Evolutionary conservation across 2,797 vertebrate genomes (phyloP).

Genomic region (Lerista edwardsae): DNA sequence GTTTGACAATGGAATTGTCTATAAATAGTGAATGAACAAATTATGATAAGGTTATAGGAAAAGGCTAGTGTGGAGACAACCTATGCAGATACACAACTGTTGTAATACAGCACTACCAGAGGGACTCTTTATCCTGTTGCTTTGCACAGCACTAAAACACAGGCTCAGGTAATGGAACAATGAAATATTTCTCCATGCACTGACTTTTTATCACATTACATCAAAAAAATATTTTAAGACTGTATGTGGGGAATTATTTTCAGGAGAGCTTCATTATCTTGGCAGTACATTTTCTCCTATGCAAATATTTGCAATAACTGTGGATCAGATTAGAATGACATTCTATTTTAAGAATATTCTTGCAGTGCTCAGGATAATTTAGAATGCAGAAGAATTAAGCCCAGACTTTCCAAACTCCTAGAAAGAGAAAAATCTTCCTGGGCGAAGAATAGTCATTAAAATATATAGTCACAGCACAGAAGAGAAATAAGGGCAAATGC

Average conservation of each 20-base stretch:
- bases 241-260: constrained; percentile 2
- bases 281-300: background rate
- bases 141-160: background rate
- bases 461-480: background rate
- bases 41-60: too few relatives aligned
- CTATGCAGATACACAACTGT: background rate
- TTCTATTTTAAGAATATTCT: background rate
- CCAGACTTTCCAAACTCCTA: background rate
- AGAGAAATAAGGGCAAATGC: background rate
- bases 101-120: background rate
- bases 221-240: background rate
- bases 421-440: background rate
- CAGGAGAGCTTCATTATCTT: background rate
- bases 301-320: constrained; percentile 13
- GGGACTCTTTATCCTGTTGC: background rate
- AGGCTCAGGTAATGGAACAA: background rate
- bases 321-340: constrained; percentile 5
- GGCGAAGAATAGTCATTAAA: background rate
- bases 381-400: constrained; percentile 6
- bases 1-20: too few relatives aligned
- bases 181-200: background rate
- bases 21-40: too few relatives aligned
- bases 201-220: background rate
- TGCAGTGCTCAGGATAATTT: background rate
- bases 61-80: too few relatives aligned